These are phyloP conservation scores for Oncorhynchus masou DNA, from an alignment of 2,113 vertebrate genomes.

Conservation along the genomic window DNA sequence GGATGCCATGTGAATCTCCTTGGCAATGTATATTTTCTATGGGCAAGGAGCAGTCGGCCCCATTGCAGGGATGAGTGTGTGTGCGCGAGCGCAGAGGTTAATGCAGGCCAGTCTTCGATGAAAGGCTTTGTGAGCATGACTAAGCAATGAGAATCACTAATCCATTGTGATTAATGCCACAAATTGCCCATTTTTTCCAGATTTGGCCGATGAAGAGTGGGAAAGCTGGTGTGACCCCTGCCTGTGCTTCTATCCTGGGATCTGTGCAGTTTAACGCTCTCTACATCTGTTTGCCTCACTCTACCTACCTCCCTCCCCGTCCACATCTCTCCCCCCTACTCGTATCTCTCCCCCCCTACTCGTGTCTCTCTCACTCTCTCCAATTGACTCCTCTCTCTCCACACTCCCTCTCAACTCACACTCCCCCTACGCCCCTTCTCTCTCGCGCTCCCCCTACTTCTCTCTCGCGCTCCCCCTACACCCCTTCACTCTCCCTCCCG, in stretches of 20 bases:
- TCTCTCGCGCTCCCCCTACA: too few relatives aligned
- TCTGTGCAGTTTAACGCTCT: not conserved
- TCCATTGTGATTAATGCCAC: constrained; percentile 78
- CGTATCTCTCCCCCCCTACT: not conserved
- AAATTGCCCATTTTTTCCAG: constrained; percentile 68
- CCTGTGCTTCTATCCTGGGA: not conserved
- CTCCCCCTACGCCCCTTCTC: too few relatives aligned
- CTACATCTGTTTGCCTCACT: not conserved
- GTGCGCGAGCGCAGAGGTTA: constrained; percentile 48
- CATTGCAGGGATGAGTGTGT: constrained; percentile 15
- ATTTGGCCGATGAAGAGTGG: constrained; percentile 26
- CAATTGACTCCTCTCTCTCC: too few relatives aligned
- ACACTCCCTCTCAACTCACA: accelerated
- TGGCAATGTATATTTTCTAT: not conserved
- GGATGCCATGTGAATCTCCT: constrained; percentile 21
- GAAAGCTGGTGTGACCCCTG: constrained; percentile 11
- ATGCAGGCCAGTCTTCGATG: constrained; percentile 66
- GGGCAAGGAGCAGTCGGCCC: not conserved
- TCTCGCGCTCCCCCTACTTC: accelerated
- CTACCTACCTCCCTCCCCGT: not conserved
- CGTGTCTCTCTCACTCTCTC: not conserved
- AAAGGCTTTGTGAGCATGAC: constrained; percentile 70
- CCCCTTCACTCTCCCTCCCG: too few relatives aligned
- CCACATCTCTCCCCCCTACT: not conserved
- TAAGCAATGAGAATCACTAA: constrained; percentile 74